Conservation (phyloP, 2,888 invertebrate genomes). For the Megaustenia siamemsis region DNA sequence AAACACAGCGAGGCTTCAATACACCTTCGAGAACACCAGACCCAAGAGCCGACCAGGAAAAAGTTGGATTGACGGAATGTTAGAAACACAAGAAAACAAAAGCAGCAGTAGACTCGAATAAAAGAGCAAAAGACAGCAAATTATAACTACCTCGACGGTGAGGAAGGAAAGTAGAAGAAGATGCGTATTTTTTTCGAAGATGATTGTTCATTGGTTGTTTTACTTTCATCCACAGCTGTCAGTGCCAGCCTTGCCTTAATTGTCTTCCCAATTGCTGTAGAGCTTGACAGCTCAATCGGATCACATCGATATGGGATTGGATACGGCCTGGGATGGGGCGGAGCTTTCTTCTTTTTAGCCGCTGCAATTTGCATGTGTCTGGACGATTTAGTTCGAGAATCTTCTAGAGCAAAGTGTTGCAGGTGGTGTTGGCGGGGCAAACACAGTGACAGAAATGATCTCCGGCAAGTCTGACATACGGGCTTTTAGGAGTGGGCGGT, state of each 20-base stretch:
- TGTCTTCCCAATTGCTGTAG: constrained; percentile 77
- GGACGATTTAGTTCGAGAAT: constrained; percentile 75
- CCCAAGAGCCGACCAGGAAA: too few species aligned
- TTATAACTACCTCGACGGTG: too few species aligned
- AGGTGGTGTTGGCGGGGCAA: constrained; percentile 67
- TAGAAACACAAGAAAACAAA: too few species aligned
- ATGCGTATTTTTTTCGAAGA: too few species aligned
- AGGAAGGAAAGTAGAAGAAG: too few species aligned
- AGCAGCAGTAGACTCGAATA: too few species aligned
- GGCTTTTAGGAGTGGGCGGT: not conserved
- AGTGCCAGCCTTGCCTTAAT: constrained; percentile 76
- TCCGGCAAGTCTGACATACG: constrained; percentile 67
- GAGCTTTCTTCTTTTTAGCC: constrained; percentile 76
- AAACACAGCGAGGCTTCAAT: too few species aligned
- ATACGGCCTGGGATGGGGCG: constrained; percentile 79
- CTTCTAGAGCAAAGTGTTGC: constrained; percentile 70
- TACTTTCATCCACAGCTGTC: constrained; percentile 69
- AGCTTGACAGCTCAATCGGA: constrained; percentile 65
- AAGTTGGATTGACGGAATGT: too few species aligned
- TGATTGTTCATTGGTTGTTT: constrained; percentile 2
- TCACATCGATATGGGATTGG: constrained; percentile 76
- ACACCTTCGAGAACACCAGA: too few species aligned
- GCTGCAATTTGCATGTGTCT: constrained; percentile 77
- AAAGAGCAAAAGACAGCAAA: too few species aligned
- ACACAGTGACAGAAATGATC: constrained; percentile 64